Base-by-base conservation (phyloP, 2,113 vertebrate species). In the Oncorhynchus kisutch region DNA sequence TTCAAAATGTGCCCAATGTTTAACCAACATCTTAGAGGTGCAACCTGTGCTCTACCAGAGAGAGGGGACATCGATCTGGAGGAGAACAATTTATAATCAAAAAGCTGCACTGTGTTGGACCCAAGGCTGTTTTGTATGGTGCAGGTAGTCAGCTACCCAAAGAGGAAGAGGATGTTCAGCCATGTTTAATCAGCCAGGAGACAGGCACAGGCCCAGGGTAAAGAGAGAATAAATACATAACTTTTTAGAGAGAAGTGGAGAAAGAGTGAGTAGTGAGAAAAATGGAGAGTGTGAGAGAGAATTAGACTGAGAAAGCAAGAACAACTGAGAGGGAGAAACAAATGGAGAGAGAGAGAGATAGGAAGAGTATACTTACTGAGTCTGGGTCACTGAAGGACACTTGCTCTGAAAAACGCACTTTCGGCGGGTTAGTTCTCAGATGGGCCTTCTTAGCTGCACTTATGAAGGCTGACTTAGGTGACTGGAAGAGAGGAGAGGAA, bases 401-500 rank as follows among this genome's bases (percentile, higher is more conserved):
- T 92, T 97, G 96, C 93, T 99, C 97, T 65, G 97, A 98, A 94
- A 99, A 99, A 88, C 96, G 95, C 88, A 98, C 97, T 92, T 97
- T 98, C 22, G 88, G 95, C 0, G 97, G 97, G 87, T 99, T 97
- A 78, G 95, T 98, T 90, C 95, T 93, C 70, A 98, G 95, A 83
- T 95, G 96, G 64, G 96, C 96, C 94, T 99, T 99, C 94, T 97
- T 99, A 83, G 95, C 96, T 91, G 96, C 96, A 29, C 97, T 99
- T 94, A 99, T 99, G 92, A 99, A 99, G 91, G 97, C 97, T 80
- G 97, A 98, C 90, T 98, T 99, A 78, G 96, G 96, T 86, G 96
- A 98, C 97, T 99, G 88, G 85, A 64, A 64, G 74, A 73, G 72
- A 74, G 8, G 2, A 11, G 9, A 45, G 8, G 2, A 71, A 82